Conservation (phyloP, 2,113 vertebrate genomes). For the Oostethus manadensis region DNA sequence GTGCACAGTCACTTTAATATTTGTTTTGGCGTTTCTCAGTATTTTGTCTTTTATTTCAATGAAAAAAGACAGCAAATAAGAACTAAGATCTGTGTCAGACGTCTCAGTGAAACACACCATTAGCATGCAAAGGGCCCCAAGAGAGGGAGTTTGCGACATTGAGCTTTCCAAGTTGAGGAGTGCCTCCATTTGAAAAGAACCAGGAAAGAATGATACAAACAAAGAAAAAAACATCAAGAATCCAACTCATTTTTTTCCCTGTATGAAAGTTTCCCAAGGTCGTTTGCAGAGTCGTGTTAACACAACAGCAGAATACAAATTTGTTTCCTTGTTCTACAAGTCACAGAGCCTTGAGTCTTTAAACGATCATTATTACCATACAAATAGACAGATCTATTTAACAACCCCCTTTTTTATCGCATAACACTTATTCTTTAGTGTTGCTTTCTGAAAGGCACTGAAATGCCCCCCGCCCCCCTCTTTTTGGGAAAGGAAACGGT, state of each 20-base stretch:
- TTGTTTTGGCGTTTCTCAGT: background rate
- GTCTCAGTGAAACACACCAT: conserved; percentile 1
- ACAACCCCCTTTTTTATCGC: conserved; percentile 77
- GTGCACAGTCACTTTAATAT: background rate
- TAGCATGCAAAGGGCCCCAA: conserved; percentile 7
- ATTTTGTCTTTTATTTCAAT: background rate
- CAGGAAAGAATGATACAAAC: conserved; percentile 34
- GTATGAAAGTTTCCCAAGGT: conserved; percentile 77
- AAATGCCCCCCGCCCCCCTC: conserved; percentile 61
- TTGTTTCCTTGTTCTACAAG: conserved; percentile 73
- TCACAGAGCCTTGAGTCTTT: conserved; percentile 68
- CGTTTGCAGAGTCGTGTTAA: conserved; percentile 63
- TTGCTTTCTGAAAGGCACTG: conserved; percentile 72
- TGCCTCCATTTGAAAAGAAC: conserved; percentile 16
- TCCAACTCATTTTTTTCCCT: conserved; percentile 67
- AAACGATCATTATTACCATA: conserved; percentile 82
- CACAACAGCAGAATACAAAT: conserved; percentile 72
- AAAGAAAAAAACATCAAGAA: conserved; percentile 14
- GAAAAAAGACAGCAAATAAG: background rate
- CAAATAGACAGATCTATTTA: conserved; percentile 85
- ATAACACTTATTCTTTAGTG: conserved; percentile 77
- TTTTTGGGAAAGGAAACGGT: conserved; percentile 61
- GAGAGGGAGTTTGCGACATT: background rate
- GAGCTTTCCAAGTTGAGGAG: conserved; percentile 11
- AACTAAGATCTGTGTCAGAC: background rate